Evolutionary conservation across 2,113 vertebrate species (phyloP).

Genomic region (Chionis minor): DNA sequence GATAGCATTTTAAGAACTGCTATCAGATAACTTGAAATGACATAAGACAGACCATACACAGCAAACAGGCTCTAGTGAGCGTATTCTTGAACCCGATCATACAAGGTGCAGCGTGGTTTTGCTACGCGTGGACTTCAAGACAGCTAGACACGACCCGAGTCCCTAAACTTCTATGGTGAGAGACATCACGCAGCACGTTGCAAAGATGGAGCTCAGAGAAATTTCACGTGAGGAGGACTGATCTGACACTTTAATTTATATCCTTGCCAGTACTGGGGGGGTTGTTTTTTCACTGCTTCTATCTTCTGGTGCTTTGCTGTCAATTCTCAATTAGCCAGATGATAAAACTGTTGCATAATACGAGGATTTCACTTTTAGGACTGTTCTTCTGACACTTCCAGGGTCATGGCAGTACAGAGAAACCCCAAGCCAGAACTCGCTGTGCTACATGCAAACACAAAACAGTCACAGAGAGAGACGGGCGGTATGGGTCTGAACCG

Average conservation of each 20-base stretch:
- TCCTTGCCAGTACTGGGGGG: background rate
- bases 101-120: rapidly evolving
- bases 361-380: background rate
- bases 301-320: background rate
- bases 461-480: background rate
- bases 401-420: background rate
- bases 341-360: background rate
- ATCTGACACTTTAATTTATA: background rate
- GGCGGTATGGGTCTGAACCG: rapidly evolving
- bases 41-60: background rate
- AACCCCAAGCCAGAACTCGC: background rate
- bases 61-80: background rate
- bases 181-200: background rate
- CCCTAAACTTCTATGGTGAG: background rate
- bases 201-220: background rate
- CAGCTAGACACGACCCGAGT: background rate
- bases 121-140: background rate
- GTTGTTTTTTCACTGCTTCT: background rate
- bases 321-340: background rate
- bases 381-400: background rate
- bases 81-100: background rate
- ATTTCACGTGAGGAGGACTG: rapidly evolving
- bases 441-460: background rate
- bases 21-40: conserved; percentile 12
- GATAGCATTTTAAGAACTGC: background rate